Evolutionary conservation across 92 coral and sea anemone genomes (phyloP), one percentile per base, ranked within the genome.

Genomic region (Bergia sp.): DNA sequence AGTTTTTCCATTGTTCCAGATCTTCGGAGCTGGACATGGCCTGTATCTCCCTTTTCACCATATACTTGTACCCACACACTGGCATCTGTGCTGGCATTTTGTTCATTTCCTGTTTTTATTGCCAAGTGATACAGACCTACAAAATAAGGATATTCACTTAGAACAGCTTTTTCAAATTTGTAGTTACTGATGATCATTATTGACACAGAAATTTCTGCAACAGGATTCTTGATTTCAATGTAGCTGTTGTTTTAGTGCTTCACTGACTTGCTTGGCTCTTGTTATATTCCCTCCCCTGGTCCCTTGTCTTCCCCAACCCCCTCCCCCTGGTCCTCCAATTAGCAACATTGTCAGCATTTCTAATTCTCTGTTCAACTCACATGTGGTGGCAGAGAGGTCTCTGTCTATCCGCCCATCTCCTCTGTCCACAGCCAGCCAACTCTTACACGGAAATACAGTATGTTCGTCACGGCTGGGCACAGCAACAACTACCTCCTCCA

Each of bases 381-480:
- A 93, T 89, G 96, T 96, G 47, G 91, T 95, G 20, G 98, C 92
- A 57, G 90, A 79, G 61, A 97, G 94, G 66, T 97, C 99, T 81
- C 99, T 91, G 37, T 90, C 98, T 64, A 92, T 92, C 82, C 85
- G 79, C 3, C 99, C 99, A 81, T 97, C 99, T 23, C 99, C 99
- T 67, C 91, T 93, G 43, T 82, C 95, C 37, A 92, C 92, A 18
- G 97, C 95, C 49, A 97, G 55, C 99, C 99, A 97, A 76, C 97
- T 91, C 89, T 92, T 92, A 57, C 96, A 97, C 21, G 99, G 98
- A 77, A 97, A 97, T 91, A 97, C 99, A 37, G 92, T 93, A 90
- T 93, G 98, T 80, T 97, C 99, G 13, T 91, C 98, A 80, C 96
- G 97, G 86, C 96, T 93, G 7, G 99, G 99, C 23, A 97, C 99